These are phyloP conservation scores for Dipodomys stephensi DNA, from an alignment of 2,113 vertebrate species.

Conservation along the genomic window DNA sequence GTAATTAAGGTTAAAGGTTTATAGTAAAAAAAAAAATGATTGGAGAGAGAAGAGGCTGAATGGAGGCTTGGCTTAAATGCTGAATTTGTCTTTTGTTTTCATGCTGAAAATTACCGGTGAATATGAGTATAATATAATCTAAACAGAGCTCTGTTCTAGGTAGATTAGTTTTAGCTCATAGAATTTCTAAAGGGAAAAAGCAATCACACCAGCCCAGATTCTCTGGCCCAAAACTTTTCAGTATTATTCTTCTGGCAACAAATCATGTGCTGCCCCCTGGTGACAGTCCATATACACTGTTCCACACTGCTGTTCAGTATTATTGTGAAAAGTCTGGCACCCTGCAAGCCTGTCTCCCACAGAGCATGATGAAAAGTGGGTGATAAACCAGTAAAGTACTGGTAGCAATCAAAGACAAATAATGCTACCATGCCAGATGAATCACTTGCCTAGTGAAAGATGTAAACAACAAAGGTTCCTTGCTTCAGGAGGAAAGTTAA, in stretches of 20 bases:
- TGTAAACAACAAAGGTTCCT: neutral
- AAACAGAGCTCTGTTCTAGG: conserved; percentile 16
- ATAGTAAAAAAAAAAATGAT: conserved; percentile 20
- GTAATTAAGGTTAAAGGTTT: neutral
- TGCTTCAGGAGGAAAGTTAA: conserved; percentile 19
- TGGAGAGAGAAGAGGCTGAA: neutral
- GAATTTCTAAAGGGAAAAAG: conserved; percentile 20
- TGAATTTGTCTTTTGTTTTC: conserved; percentile 35
- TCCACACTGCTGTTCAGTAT: conserved; percentile 19
- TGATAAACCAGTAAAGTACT: conserved; percentile 49
- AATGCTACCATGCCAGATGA: conserved; percentile 1
- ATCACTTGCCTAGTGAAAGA: conserved; percentile 30
- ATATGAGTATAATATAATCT: neutral
- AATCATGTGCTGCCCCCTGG: conserved; percentile 80
- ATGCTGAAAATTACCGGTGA: conserved; percentile 29
- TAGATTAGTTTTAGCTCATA: conserved; percentile 30
- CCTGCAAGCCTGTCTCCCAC: conserved; percentile 1
- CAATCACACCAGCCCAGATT: neutral
- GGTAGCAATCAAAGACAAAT: conserved; percentile 35
- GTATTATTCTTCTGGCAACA: conserved; percentile 29
- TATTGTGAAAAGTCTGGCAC: neutral
- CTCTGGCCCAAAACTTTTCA: neutral
- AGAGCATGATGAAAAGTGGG: neutral
- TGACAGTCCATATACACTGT: conserved; percentile 63
- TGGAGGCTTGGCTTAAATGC: neutral